Evolutionary conservation across 1,140 invertebrate species (phyloP), one percentile per base, ranked within the genome.

Genomic region (Papilio machaon): DNA sequence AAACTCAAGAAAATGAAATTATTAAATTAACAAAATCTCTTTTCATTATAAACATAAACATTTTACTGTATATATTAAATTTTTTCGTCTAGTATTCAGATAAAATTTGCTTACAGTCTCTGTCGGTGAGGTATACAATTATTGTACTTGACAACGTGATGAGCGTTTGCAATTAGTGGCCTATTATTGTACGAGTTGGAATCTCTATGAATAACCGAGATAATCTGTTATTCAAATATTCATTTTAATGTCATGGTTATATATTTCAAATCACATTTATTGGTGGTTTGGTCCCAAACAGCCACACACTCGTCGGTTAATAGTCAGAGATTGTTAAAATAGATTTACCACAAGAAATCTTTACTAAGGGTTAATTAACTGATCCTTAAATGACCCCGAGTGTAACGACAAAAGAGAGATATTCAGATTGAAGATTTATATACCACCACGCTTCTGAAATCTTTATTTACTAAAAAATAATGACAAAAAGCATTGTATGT

Each of bases 91-190:
- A 64, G 60, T 64, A 11, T 23, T 64, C 13, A 35, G 60, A 64
- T 3, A 10, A 64, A 64, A 64, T 30, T 9, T 30, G 60, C 35
- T 70, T 70, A 70, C 8, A 15, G 60, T 60, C 23, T 10, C 30
- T 67, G 60, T 9, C 60, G 35, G 10, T 17, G 64, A 70, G 30
- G 30, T 30, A 6, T 15, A 70, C 64, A 70, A 38, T 70, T 70
- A 70, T 38, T 17, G 30, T 70, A 70, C 35, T 70, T 70, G 64
- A 70, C 64, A 13, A 70, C 64, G 64, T 35, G 64, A 70, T 70
- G 64, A 38, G 64, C 30, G 64, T 70, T 35, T 13, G 30, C 64
- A 70, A 70, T 70, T 70, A 70, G 64, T 70, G 30, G 35, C 13
- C 64, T 64, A 64, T 64, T 64, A 35, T 67, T 10, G 3, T 70